phyloP scores from a whole-genome alignment of 2,888 invertebrate genomes.

The Monochamus alternatus region DNA sequence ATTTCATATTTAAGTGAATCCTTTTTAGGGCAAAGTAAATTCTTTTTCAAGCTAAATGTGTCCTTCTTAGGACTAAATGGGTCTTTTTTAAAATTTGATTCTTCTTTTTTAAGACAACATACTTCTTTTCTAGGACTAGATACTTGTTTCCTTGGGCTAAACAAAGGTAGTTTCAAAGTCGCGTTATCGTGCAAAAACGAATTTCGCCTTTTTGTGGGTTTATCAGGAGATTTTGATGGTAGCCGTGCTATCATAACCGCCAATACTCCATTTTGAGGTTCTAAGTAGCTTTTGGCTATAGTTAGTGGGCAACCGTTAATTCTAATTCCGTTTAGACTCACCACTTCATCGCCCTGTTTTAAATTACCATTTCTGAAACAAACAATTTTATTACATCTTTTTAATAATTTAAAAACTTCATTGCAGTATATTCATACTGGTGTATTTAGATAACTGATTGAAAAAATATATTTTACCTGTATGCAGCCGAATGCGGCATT shows the following conservation, averaged over 20 bases:
- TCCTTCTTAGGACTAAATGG: slow-evolving; percentile 6
- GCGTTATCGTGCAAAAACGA: slow-evolving; percentile 41
- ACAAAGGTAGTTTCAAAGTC: slow-evolving; percentile 28
- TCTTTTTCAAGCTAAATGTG: background rate
- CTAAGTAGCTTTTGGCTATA: slow-evolving; percentile 72
- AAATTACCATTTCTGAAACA: slow-evolving; percentile 83
- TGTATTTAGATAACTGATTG: background rate
- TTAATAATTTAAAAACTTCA: too few relatives aligned
- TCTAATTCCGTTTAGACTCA: slow-evolving; percentile 89
- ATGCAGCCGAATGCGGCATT: slow-evolving; percentile 71
- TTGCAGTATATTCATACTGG: too few relatives aligned
- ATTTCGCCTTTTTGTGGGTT: slow-evolving; percentile 48
- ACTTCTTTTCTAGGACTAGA: slow-evolving; percentile 14
- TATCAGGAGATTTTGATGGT: slow-evolving; percentile 17
- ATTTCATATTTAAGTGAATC: slow-evolving; percentile 32
- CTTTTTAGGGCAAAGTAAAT: background rate
- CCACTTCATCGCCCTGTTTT: slow-evolving; percentile 89
- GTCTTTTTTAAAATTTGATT: slow-evolving; percentile 39
- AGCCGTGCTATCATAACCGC: slow-evolving; percentile 66
- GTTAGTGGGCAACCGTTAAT: slow-evolving; percentile 82
- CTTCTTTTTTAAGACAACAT: slow-evolving; percentile 35
- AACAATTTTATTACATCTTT: background rate
- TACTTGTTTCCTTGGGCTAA: slow-evolving; percentile 39
- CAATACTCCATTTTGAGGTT: slow-evolving; percentile 68
- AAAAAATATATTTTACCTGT: slow-evolving; percentile 67